Conservation (phyloP, 2,888 invertebrate species). For the Torymus auratus region DNA sequence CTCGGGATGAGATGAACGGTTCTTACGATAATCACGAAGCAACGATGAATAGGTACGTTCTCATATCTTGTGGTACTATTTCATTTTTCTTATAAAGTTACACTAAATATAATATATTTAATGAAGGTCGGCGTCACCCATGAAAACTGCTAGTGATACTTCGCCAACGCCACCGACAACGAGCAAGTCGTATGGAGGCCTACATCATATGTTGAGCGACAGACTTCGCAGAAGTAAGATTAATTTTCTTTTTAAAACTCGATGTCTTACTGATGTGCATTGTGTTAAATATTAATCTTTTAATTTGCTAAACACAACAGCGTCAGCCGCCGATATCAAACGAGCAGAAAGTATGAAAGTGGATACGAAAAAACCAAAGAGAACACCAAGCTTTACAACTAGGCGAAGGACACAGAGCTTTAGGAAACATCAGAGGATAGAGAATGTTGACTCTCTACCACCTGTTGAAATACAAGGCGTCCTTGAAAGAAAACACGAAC, state of each 20-base stretch:
- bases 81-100: too few relatives aligned
- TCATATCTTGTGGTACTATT: not conserved
- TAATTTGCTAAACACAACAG: slow-evolving; percentile 50
- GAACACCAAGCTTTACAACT: slow-evolving; percentile 97
- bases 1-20: slow-evolving; percentile 77
- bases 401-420: slow-evolving; percentile 92
- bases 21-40: slow-evolving; percentile 75
- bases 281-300: slow-evolving; percentile 13
- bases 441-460: slow-evolving; percentile 83
- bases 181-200: slow-evolving; percentile 80
- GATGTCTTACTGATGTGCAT: slow-evolving; percentile 30
- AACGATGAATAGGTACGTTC: slow-evolving; percentile 32
- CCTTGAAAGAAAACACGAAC: slow-evolving; percentile 95
- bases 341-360: slow-evolving; percentile 93
- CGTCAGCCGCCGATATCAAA: slow-evolving; percentile 80
- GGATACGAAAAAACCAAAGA: slow-evolving; percentile 88
- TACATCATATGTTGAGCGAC: slow-evolving; percentile 82
- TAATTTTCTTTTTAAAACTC: slow-evolving; percentile 24
- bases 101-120: too few relatives aligned
- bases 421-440: slow-evolving; percentile 83
- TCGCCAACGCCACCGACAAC: slow-evolving; percentile 35
- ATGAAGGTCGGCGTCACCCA: slow-evolving; percentile 65
- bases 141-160: slow-evolving; percentile 61
- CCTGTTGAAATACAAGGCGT: slow-evolving; percentile 94
- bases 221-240: slow-evolving; percentile 80